A percentile compares a stretch with the other conserved stretches of the same genome.
Evolutionary conservation across 2,888 invertebrate genomes (phyloP).

Genomic region (Athalia circularis): DNA sequence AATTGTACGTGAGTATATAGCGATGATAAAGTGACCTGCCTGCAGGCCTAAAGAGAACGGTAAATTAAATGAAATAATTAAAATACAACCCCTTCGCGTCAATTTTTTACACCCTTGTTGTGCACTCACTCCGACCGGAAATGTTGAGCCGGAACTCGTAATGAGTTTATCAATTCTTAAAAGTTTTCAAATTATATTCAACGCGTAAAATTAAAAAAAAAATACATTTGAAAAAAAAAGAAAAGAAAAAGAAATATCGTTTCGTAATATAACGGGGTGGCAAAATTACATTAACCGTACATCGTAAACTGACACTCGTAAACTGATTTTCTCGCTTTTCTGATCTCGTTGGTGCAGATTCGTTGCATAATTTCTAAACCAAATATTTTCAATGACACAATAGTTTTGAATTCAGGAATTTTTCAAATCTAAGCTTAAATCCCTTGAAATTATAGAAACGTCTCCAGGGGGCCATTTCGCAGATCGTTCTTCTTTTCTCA

Average conservation of each 20-base stretch:
- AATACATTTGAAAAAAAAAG: too few relatives aligned
- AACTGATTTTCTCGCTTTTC: too few relatives aligned
- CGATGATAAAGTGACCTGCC: neutral
- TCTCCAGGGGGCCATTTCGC: neutral
- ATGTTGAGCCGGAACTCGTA: slow-evolving; percentile 26
- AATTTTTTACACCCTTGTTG: slow-evolving; percentile 60
- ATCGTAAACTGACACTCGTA: too few relatives aligned
- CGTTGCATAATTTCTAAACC: too few relatives aligned
- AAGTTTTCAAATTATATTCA: neutral
- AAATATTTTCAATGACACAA: too few relatives aligned
- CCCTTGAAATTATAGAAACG: too few relatives aligned
- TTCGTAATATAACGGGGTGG: too few relatives aligned
- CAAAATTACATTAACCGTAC: too few relatives aligned
- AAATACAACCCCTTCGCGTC: slow-evolving; percentile 62
- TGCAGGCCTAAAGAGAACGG: slow-evolving; percentile 29
- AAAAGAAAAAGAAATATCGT: too few relatives aligned
- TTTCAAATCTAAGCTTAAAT: too few relatives aligned
- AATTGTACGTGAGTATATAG: neutral
- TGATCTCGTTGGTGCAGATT: too few relatives aligned
- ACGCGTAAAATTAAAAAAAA: neutral
- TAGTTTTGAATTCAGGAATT: too few relatives aligned
- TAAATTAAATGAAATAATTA: slow-evolving; percentile 23
- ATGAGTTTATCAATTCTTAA: neutral
- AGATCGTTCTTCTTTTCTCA: neutral
- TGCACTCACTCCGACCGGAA: slow-evolving; percentile 58